These are phyloP conservation scores for Phortica magna DNA, from an alignment of 2,888 invertebrate genomes.

Conservation along the genomic window DNA sequence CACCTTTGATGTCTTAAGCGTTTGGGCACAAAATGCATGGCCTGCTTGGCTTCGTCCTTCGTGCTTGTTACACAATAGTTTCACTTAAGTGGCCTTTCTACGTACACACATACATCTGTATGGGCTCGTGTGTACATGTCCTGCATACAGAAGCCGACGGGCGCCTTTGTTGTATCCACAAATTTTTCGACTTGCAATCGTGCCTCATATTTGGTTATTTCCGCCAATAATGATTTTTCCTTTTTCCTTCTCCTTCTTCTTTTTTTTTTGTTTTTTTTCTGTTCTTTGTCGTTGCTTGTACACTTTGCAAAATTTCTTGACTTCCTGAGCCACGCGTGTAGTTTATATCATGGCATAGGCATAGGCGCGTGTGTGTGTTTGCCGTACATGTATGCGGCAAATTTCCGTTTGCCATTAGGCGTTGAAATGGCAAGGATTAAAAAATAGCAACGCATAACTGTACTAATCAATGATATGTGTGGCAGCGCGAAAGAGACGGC, in stretches of 20 bases:
- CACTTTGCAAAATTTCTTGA: conserved; percentile 33
- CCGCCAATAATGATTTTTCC: conserved; percentile 24
- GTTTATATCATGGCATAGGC: background rate
- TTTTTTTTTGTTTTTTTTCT: background rate
- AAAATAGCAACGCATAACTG: conserved; percentile 25
- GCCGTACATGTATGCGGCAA: conserved; percentile 34
- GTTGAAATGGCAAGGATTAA: conserved; percentile 43
- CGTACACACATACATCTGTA: too few relatives aligned
- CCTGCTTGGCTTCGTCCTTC: background rate
- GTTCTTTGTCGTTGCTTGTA: conserved; percentile 23
- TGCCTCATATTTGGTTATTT: conserved; percentile 32
- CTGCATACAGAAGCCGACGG: conserved; percentile 34
- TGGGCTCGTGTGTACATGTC: conserved; percentile 29
- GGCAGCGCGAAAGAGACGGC: background rate
- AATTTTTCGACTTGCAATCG: conserved; percentile 17
- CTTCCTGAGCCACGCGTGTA: conserved; percentile 20
- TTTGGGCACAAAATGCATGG: too few relatives aligned
- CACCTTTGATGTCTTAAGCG: too few relatives aligned
- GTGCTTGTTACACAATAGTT: background rate
- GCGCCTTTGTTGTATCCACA: conserved; percentile 8
- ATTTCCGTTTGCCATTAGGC: conserved; percentile 55
- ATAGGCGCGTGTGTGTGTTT: background rate
- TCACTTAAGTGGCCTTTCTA: background rate
- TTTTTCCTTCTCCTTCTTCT: background rate
- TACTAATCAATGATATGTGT: conserved; percentile 14